These are phyloP conservation scores for Eupeodes luniger DNA, from an alignment of 2,888 invertebrate species.

Conservation along the genomic window DNA sequence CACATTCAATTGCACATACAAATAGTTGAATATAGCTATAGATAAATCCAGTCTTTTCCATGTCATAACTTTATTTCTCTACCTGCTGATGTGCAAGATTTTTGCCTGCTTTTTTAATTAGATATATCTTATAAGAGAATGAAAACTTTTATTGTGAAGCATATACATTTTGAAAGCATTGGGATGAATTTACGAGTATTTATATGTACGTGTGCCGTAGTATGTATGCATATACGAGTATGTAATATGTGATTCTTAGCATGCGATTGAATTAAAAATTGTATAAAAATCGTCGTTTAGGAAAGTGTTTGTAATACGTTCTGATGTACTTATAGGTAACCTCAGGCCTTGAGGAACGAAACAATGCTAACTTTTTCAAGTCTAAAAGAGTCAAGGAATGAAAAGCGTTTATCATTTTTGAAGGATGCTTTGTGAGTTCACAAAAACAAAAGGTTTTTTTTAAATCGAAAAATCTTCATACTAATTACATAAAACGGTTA, in stretches of 20 bases:
- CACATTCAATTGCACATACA: not conserved
- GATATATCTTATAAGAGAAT: not conserved
- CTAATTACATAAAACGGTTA: constrained; percentile 2
- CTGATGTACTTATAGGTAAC: not conserved
- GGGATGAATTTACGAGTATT: no score
- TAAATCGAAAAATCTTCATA: not conserved
- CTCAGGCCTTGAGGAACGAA: not conserved
- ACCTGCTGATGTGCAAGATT: constrained; percentile 1
- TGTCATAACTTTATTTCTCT: constrained; percentile 10
- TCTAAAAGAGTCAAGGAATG: not conserved
- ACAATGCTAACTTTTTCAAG: constrained; percentile 8
- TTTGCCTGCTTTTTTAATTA: not conserved
- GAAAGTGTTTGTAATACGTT: constrained; percentile 7
- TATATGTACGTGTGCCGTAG: no score
- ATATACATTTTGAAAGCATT: constrained; percentile 1
- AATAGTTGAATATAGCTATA: not conserved
- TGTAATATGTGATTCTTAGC: not conserved
- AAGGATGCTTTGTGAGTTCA: not conserved
- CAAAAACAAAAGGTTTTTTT: not conserved
- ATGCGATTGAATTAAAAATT: constrained; percentile 28
- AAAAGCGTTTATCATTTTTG: not conserved
- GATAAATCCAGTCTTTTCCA: not conserved
- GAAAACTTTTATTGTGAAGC: not conserved
- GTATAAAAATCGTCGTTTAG: constrained; percentile 25
- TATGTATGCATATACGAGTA: not conserved